These are phyloP conservation scores for Dermatemys mawii DNA, from an alignment of 2,113 vertebrate species.

Conservation along the genomic window DNA sequence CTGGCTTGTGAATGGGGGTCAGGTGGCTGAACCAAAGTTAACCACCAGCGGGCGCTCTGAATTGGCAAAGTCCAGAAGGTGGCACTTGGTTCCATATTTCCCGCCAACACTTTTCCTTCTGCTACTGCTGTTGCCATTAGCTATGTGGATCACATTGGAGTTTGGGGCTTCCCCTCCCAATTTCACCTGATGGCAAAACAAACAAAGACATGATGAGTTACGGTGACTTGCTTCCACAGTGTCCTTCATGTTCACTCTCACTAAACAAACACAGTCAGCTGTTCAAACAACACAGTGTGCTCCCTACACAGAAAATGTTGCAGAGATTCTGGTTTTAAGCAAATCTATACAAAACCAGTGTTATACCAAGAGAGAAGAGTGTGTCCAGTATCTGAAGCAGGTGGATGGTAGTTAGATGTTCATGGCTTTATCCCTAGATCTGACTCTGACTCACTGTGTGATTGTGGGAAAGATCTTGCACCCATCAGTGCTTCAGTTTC, in stretches of 20 bases:
- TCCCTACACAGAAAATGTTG: not conserved
- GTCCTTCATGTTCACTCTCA: not conserved
- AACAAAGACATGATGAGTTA: slow-evolving; percentile 42
- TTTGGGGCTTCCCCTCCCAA: slow-evolving; percentile 93
- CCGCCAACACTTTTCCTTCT: slow-evolving; percentile 55
- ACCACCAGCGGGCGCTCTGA: slow-evolving; percentile 92
- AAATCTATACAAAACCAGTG: not conserved
- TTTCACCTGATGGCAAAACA: slow-evolving; percentile 84
- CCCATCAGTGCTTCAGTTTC: not conserved
- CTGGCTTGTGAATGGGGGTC: slow-evolving; percentile 96
- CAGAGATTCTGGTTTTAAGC: not conserved
- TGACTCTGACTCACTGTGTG: not conserved
- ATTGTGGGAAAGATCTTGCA: not conserved
- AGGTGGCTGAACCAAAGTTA: slow-evolving; percentile 97
- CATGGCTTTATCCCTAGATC: not conserved
- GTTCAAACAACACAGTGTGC: not conserved
- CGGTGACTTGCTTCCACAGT: not conserved
- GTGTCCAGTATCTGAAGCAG: not conserved
- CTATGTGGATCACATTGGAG: slow-evolving; percentile 91
- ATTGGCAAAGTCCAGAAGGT: slow-evolving; percentile 92
- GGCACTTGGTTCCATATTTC: slow-evolving; percentile 79
- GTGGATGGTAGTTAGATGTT: not conserved
- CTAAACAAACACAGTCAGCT: not conserved
- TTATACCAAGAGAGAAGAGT: not conserved
- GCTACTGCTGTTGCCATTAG: slow-evolving; percentile 58